Conservation (phyloP, 2,797 vertebrate species). For the Eremophila alpestris region DNA sequence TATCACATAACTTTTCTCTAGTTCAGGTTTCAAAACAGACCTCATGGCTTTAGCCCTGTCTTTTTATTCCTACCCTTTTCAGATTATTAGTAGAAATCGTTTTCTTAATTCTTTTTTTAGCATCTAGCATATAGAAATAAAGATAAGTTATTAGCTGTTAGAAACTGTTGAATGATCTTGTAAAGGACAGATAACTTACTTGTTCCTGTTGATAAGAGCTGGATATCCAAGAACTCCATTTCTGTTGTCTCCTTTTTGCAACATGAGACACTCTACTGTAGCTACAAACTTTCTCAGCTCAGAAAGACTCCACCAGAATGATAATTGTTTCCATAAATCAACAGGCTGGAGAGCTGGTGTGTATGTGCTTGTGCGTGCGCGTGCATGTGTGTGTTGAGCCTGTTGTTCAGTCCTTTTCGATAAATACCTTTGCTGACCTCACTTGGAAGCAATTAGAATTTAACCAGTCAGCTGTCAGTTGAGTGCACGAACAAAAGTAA, state of each 20-base stretch:
- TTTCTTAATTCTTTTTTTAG: constrained; percentile 3
- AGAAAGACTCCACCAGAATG: constrained; percentile 83
- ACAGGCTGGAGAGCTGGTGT: constrained; percentile 83
- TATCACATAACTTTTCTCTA: constrained; percentile 57
- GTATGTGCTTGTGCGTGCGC: constrained; percentile 76
- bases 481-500: constrained; percentile 76
- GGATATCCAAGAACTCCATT: constrained; percentile 80
- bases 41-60: constrained; percentile 34
- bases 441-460: constrained; percentile 98
- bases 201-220: constrained; percentile 83
- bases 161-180: constrained; percentile 54
- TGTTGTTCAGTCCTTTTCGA: constrained; percentile 89
- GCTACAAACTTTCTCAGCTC: constrained; percentile 82
- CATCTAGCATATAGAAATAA: constrained; percentile 22
- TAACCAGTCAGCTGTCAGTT: constrained; percentile 97
- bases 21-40: constrained; percentile 62
- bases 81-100: constrained; percentile 36
- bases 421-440: constrained; percentile 99
- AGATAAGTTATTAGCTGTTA: constrained; percentile 57
- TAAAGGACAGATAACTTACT: constrained; percentile 87
- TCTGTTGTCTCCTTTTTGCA: constrained; percentile 82
- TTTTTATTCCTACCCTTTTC: constrained; percentile 38
- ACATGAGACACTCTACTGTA: constrained; percentile 80
- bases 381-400: constrained; percentile 84
- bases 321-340: constrained; percentile 91